Percentiles rank a stretch among this genome's conserved stretches.
These are phyloP conservation scores for Cylloceria caligata DNA, from an alignment of 2,888 invertebrate genomes.

Conservation along the genomic window DNA sequence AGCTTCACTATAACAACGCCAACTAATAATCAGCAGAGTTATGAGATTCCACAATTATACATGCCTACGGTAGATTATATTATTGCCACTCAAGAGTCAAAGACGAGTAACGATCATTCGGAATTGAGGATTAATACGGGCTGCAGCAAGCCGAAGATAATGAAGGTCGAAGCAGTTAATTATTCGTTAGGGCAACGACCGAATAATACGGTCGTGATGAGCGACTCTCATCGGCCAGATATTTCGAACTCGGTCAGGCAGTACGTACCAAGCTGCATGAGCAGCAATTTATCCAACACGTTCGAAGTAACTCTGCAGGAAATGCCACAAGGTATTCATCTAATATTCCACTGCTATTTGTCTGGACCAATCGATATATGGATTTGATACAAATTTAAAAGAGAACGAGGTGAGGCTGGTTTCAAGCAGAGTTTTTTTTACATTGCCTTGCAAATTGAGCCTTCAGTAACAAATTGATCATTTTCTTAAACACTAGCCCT, in stretches of 20 bases:
- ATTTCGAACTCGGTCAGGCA: neutral
- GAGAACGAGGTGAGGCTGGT: no score
- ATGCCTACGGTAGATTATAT: neutral
- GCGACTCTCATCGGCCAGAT: neutral
- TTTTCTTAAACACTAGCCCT: no score
- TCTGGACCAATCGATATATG: neutral
- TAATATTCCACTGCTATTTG: neutral
- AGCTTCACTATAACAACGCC: neutral
- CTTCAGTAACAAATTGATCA: no score
- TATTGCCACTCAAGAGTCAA: neutral
- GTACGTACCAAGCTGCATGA: slow-evolving; percentile 37
- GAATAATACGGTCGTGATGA: neutral
- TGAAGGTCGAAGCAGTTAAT: slow-evolving; percentile 20
- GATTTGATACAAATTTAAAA: neutral
- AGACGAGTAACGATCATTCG: slow-evolving; percentile 3
- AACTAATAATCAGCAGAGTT: neutral
- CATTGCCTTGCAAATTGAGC: no score
- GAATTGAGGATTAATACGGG: neutral
- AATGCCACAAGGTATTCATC: slow-evolving; percentile 32
- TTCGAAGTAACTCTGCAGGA: slow-evolving; percentile 32
- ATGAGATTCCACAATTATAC: neutral
- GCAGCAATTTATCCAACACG: slow-evolving; percentile 49
- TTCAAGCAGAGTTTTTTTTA: no score
- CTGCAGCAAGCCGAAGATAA: slow-evolving; percentile 38
- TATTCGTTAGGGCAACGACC: neutral